Evolutionary conservation across 2,797 vertebrate genomes (phyloP), one percentile per base, ranked within the genome.

Genomic region (Chloroceryle amazona): DNA sequence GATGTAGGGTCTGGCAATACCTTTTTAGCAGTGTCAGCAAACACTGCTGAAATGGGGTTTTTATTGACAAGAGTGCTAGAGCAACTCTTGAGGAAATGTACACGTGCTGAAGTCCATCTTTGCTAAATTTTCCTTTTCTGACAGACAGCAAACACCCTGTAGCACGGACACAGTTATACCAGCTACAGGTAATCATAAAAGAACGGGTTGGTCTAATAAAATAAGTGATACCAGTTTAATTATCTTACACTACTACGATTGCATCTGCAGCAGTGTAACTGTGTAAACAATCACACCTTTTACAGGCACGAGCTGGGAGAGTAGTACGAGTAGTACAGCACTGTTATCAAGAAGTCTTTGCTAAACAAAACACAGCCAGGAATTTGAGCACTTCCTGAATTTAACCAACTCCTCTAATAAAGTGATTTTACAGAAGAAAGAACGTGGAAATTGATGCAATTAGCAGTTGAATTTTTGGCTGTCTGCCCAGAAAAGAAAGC

Each of bases 341-440:
- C 79, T 78, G 67, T 46, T 68, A 86, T 67, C 75, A 54, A 13
- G 29, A 42, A 71, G 61, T 35, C 88, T 74, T 83, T 68, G 82
- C 87, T 81, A 63, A 79, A 57, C 5, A 25, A 95, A 80, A 83
- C 78, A 86, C 0, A 2, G 61, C n/a, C 1, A 2, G 92, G 62
- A 95, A 91, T 47, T 81, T 10, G 66, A 94, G 37, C 62, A 84
- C 87, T 96, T 93, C 82, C 90, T 81, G 93, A 88, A 86, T 95
- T 81, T 94, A 94, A 96, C 81, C 72, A 95, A 20, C 79, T 93
- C 79, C n/a, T 81, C 75, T 92, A 93, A 96, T 61, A 71, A 84
- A 86, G 67, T 78, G 75, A 96, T 95, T 95, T 96, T 93, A 89
- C 86, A 86, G 92, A 71, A 89, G 79, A 83, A 44, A 86, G 91